These are phyloP conservation scores for Zaprionus capensis DNA, from an alignment of 1,140 invertebrate species.

Conservation along the genomic window DNA sequence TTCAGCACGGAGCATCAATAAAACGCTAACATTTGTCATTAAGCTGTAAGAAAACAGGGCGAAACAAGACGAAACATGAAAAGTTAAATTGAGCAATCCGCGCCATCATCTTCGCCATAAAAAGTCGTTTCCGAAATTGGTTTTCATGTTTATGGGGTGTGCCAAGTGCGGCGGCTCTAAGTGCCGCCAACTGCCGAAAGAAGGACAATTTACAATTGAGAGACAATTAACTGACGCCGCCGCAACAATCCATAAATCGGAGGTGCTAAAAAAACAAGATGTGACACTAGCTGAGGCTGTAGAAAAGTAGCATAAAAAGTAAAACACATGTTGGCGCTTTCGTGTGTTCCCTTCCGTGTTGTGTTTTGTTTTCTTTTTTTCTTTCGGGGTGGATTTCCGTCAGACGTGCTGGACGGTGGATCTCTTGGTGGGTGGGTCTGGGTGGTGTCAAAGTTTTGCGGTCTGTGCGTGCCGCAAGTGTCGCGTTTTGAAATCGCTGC, in stretches of 20 bases:
- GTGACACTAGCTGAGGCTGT: slow-evolving; percentile 1
- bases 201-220: slow-evolving; percentile 68
- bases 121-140: slow-evolving; percentile 47
- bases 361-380: slow-evolving; percentile 39
- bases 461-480: slow-evolving; percentile 47
- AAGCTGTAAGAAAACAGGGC: slow-evolving; percentile 64
- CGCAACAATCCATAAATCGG: slow-evolving; percentile 63
- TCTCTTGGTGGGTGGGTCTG: not conserved
- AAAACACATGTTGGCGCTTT: slow-evolving; percentile 60
- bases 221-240: slow-evolving; percentile 67
- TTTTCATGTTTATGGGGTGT: slow-evolving; percentile 53
- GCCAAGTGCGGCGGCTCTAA: slow-evolving; percentile 38
- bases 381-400: slow-evolving; percentile 63
- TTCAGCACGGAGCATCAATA: slow-evolving; percentile 46
- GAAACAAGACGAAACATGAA: slow-evolving; percentile 64
- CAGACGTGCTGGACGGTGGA: not conserved
- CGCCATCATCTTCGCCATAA: slow-evolving; percentile 74
- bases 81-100: slow-evolving; percentile 76
- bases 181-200: slow-evolving; percentile 59
- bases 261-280: slow-evolving; percentile 67
- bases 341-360: slow-evolving; percentile 18
- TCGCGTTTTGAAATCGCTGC: slow-evolving; percentile 50
- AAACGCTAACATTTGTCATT: slow-evolving; percentile 62
- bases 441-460: slow-evolving; percentile 46
- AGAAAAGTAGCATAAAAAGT: slow-evolving; percentile 42